Evolutionary conservation across 2,888 invertebrate genomes (phyloP).

Genomic region (Macaria liturata): DNA sequence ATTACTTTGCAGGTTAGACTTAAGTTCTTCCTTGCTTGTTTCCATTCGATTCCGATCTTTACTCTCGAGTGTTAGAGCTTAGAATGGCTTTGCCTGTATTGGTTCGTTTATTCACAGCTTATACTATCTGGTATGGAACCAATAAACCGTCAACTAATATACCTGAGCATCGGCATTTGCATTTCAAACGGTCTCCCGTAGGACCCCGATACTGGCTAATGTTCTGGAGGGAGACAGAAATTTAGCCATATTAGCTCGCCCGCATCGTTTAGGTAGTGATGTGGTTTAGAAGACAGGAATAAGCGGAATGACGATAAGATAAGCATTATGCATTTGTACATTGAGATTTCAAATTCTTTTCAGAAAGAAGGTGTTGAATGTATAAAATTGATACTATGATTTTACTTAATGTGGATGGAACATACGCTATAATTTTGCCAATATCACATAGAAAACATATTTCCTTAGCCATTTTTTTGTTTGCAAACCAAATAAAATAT

Average conservation of each 20-base stretch:
- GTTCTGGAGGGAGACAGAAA: constrained; percentile 54
- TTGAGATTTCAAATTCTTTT: too few relatives aligned
- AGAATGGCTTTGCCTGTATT: constrained; percentile 9
- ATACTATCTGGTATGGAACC: constrained; percentile 49
- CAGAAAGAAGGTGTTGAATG: too few relatives aligned
- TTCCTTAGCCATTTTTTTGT: too few relatives aligned
- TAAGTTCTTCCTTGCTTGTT: neutral
- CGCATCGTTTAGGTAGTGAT: constrained; percentile 43
- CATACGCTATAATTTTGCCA: too few relatives aligned
- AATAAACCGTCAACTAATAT: constrained; percentile 72
- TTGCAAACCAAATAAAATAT: too few relatives aligned
- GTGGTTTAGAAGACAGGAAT: constrained; percentile 23
- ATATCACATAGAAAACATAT: too few relatives aligned
- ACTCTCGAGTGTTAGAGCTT: constrained; percentile 4
- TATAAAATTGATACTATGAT: too few relatives aligned
- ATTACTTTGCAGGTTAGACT: constrained; percentile 1
- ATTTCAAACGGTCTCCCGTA: constrained; percentile 64
- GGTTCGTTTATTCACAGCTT: constrained; percentile 34
- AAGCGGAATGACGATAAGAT: constrained; percentile 20
- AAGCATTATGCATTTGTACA: too few relatives aligned
- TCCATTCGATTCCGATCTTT: constrained; percentile 9
- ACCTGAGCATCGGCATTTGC: constrained; percentile 70
- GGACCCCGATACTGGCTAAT: constrained; percentile 50
- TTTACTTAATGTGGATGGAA: too few relatives aligned
- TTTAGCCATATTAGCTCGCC: constrained; percentile 60